phyloP scores from a whole-genome alignment of 2,888 invertebrate species.

The Drosophila paracracens region DNA sequence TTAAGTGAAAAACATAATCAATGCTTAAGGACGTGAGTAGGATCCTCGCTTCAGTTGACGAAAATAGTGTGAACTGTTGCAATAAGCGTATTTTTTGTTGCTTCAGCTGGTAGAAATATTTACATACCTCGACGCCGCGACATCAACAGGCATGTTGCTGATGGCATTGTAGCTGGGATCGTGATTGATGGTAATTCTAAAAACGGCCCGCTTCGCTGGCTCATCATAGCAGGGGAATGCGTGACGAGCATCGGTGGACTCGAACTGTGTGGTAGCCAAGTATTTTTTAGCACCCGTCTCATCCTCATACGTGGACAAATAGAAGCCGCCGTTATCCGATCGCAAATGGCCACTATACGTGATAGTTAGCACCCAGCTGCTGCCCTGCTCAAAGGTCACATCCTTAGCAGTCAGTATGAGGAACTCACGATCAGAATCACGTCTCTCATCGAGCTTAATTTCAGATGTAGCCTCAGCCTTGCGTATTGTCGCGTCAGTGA shows the following conservation, averaged over 20 bases:
- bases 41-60: not conserved
- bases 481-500: conserved; percentile 56
- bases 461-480: conserved; percentile 8
- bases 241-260: conserved; percentile 88
- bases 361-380: conserved; percentile 86
- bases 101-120: not conserved
- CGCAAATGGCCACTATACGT: conserved; percentile 87
- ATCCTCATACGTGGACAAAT: conserved; percentile 86
- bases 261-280: conserved; percentile 89
- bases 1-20: not conserved
- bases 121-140: conserved; percentile 39
- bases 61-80: not conserved
- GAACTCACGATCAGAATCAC: conserved; percentile 72
- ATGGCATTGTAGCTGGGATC: conserved; percentile 77
- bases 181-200: conserved; percentile 79
- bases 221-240: conserved; percentile 92
- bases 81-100: not conserved
- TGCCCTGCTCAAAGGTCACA: conserved; percentile 63
- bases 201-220: conserved; percentile 89
- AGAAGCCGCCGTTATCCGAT: conserved; percentile 88
- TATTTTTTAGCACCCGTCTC: conserved; percentile 67
- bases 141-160: conserved; percentile 85
- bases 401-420: conserved; percentile 57
- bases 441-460: not conserved
- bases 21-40: not conserved